These are phyloP conservation scores for Emberiza fucata DNA, from an alignment of 2,113 vertebrate genomes.

Conservation along the genomic window DNA sequence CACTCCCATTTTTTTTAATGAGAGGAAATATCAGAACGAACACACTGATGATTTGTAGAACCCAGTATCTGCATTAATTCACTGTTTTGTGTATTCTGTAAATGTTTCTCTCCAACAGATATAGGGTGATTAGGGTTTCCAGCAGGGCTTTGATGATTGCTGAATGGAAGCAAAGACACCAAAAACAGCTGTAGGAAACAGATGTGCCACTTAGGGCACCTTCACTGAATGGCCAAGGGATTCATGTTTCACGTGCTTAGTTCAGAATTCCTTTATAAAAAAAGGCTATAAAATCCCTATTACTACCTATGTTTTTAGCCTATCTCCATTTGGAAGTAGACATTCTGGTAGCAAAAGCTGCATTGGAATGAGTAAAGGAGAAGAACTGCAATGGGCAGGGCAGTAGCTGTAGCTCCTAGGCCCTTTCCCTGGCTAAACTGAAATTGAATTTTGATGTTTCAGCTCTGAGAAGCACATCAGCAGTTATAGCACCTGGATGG, in stretches of 20 bases:
- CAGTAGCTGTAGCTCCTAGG: neutral
- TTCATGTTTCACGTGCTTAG: neutral
- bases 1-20: neutral
- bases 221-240: neutral
- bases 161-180: neutral
- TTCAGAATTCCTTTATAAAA: neutral
- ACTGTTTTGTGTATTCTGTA: neutral
- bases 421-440: neutral
- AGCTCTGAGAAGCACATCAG: neutral
- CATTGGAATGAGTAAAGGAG: neutral
- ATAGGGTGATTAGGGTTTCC: neutral
- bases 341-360: neutral
- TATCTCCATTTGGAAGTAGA: neutral
- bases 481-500: neutral
- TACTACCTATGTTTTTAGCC: neutral
- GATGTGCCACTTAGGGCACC: neutral
- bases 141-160: neutral
- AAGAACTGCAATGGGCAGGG: neutral
- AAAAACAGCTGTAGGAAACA: slow-evolving; percentile 5
- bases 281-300: neutral
- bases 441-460: neutral
- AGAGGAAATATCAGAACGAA: neutral
- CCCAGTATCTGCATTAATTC: neutral
- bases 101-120: neutral
- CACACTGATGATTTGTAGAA: neutral